Evolutionary conservation across 64 coral and sea anemone species (phyloP).

Genomic region (Montipora cactus): DNA sequence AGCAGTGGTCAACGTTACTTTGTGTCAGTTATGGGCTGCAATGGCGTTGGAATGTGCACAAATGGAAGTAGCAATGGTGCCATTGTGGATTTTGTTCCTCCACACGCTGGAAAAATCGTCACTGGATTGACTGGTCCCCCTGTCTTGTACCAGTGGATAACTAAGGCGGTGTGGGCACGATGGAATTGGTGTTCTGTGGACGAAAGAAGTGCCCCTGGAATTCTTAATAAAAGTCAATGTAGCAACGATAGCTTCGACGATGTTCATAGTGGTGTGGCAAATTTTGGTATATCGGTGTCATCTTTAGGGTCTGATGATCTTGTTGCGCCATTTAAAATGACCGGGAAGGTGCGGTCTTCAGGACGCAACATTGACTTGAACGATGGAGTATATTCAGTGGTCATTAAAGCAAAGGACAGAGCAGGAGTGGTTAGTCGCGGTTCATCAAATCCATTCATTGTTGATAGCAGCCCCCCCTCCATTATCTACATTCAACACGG

Average conservation of each 20-base stretch:
- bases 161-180: slow-evolving; percentile 88
- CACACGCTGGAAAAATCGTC: slow-evolving; percentile 81
- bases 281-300: slow-evolving; percentile 86
- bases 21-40: slow-evolving; percentile 84
- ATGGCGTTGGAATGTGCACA: slow-evolving; percentile 91
- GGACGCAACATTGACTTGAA: slow-evolving; percentile 76
- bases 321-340: slow-evolving; percentile 59
- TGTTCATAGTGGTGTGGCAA: slow-evolving; percentile 77
- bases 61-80: slow-evolving; percentile 95
- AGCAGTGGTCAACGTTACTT: slow-evolving; percentile 88
- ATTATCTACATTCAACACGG: slow-evolving; percentile 85
- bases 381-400: slow-evolving; percentile 92
- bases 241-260: slow-evolving; percentile 81
- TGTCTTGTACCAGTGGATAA: slow-evolving; percentile 88
- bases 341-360: slow-evolving; percentile 72
- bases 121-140: slow-evolving; percentile 79
- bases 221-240: slow-evolving; percentile 59
- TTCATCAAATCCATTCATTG: slow-evolving; percentile 90
- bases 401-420: slow-evolving; percentile 86
- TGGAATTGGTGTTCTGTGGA: slow-evolving; percentile 96
- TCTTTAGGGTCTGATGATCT: slow-evolving; percentile 64
- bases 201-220: slow-evolving; percentile 39
- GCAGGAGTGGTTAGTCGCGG: slow-evolving; percentile 71
- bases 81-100: slow-evolving; percentile 89
- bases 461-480: slow-evolving; percentile 87